phyloP scores from a whole-genome alignment of 1,140 invertebrate genomes.

The Heliconius hermathena region DNA sequence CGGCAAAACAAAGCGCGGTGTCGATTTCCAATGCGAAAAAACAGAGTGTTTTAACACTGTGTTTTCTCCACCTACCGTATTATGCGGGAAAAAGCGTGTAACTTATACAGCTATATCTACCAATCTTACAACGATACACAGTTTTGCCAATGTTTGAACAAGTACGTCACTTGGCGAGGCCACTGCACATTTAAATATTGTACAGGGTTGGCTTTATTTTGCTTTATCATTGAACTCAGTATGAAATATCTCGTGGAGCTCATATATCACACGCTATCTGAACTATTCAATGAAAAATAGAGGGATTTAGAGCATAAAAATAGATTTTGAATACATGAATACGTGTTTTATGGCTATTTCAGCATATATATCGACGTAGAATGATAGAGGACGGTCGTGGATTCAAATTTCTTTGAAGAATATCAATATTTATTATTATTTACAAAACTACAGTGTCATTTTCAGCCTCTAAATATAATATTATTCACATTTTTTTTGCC shows the following conservation, averaged over 20 bases:
- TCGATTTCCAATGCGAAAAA: too few relatives aligned
- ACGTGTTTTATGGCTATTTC: background rate
- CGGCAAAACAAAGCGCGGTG: too few relatives aligned
- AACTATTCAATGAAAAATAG: constrained; percentile 11
- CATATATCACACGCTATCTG: constrained; percentile 7
- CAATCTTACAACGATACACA: background rate
- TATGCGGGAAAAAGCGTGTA: background rate
- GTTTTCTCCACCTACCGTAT: background rate
- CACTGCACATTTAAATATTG: constrained; percentile 6
- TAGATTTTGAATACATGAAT: constrained; percentile 9
- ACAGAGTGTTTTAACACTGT: background rate
- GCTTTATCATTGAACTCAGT: background rate
- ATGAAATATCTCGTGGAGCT: constrained; percentile 3
- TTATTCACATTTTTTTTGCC: too few relatives aligned
- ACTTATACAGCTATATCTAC: background rate
- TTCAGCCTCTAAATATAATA: too few relatives aligned
- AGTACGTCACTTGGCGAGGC: background rate
- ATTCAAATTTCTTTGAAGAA: too few relatives aligned
- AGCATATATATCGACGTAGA: background rate
- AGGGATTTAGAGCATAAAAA: background rate
- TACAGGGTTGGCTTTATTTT: background rate
- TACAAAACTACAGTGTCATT: too few relatives aligned
- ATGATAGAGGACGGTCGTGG: background rate
- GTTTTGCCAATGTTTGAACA: background rate
- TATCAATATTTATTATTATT: too few relatives aligned